These are phyloP conservation scores for Parus major DNA, from an alignment of 2,113 vertebrate genomes.

Conservation along the genomic window DNA sequence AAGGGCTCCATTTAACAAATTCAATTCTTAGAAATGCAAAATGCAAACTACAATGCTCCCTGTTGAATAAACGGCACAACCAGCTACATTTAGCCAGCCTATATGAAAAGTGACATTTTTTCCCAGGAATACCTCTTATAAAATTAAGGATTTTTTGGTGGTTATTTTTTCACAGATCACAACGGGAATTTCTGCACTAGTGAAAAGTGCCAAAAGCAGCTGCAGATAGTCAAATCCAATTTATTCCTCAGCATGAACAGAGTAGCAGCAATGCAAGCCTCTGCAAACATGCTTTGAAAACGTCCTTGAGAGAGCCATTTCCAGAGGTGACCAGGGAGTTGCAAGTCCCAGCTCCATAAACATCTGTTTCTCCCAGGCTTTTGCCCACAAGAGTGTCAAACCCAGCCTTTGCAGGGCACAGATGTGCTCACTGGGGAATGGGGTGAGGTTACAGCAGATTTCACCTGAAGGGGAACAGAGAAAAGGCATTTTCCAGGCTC, in stretches of 20 bases:
- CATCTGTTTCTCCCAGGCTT: background rate
- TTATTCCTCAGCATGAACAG: slow-evolving; percentile 36
- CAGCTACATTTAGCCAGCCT: background rate
- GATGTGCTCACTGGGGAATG: background rate
- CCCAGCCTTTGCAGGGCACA: background rate
- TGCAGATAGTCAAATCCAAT: slow-evolving; percentile 43
- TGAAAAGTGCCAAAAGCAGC: slow-evolving; percentile 54
- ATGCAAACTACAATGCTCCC: background rate
- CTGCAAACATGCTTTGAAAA: background rate
- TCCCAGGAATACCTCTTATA: background rate
- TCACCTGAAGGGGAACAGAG: background rate
- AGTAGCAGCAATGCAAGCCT: background rate
- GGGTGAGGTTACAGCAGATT: background rate
- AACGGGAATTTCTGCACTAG: slow-evolving; percentile 1
- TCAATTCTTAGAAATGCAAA: slow-evolving; percentile 20
- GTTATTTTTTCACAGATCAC: background rate
- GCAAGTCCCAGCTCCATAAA: background rate
- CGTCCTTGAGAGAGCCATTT: background rate
- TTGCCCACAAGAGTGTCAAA: background rate
- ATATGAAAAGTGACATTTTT: background rate
- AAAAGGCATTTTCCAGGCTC: background rate
- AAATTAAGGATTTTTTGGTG: slow-evolving; percentile 1
- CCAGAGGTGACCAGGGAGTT: background rate
- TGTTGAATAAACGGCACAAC: background rate
- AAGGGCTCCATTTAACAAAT: slow-evolving; percentile 49